These are phyloP conservation scores for Battus philenor DNA, from an alignment of 1,140 invertebrate species.

Conservation along the genomic window DNA sequence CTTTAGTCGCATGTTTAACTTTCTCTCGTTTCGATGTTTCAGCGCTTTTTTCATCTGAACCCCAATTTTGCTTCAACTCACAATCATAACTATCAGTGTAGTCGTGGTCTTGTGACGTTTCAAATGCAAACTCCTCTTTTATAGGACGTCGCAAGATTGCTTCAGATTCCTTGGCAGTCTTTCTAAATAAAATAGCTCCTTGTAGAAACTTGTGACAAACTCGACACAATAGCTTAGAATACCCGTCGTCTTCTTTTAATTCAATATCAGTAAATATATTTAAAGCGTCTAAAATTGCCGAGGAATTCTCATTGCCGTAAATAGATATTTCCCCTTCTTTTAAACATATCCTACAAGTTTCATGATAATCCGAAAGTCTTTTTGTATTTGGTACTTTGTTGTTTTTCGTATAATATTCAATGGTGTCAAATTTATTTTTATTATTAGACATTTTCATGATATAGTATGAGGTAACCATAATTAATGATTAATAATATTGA, in stretches of 20 bases:
- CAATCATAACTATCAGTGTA: conserved; percentile 16
- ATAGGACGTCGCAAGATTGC: conserved; percentile 25
- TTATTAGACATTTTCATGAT: conserved; percentile 32
- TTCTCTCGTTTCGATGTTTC: conserved; percentile 26
- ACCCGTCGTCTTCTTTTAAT: conserved; percentile 32
- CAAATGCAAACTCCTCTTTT: conserved; percentile 26
- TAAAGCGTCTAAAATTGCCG: conserved; percentile 33
- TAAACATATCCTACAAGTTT: conserved; percentile 33
- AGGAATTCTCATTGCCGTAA: conserved; percentile 22
- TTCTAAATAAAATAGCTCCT: conserved; percentile 39
- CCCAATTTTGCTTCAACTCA: conserved; percentile 19
- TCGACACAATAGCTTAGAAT: conserved; percentile 39
- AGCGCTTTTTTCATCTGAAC: conserved; percentile 17
- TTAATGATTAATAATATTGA: conserved; percentile 6
- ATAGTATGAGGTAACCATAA: conserved; percentile 38
- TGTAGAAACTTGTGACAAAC: conserved; percentile 40
- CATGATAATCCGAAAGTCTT: neutral
- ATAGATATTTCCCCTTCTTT: conserved; percentile 32
- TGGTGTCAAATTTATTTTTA: conserved; percentile 17
- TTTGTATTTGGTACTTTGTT: conserved; percentile 1
- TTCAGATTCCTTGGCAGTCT: conserved; percentile 31
- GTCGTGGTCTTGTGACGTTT: conserved; percentile 16
- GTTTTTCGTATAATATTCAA: conserved; percentile 24
- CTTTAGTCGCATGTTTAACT: conserved; percentile 33
- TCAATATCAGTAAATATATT: conserved; percentile 30